Conservation (phyloP, 2,797 vertebrate species). For the Morus bassanus region DNA sequence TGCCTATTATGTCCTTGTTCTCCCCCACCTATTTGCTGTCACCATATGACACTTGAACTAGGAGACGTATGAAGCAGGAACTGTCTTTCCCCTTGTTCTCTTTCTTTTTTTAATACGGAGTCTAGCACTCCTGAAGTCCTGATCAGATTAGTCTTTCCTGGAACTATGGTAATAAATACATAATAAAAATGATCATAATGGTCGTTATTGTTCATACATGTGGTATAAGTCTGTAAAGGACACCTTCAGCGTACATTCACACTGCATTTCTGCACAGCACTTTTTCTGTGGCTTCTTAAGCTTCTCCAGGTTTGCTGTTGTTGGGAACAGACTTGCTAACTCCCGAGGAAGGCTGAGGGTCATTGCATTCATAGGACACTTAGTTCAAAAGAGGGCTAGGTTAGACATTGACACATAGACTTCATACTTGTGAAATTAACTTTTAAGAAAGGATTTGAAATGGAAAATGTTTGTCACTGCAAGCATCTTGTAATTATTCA, state of each 20-base stretch:
- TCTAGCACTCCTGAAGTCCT: neutral
- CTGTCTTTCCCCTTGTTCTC: neutral
- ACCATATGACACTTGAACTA: neutral
- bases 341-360: neutral
- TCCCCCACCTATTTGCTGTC: neutral
- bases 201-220: neutral
- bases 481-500: slow-evolving; percentile 20
- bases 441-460: slow-evolving; percentile 7
- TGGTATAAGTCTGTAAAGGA: rapidly evolving
- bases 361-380: neutral
- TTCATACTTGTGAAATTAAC: slow-evolving; percentile 9
- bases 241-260: neutral
- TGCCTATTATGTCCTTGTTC: neutral
- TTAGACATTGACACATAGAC: neutral
- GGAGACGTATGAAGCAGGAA: neutral
- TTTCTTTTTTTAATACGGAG: neutral
- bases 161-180: neutral
- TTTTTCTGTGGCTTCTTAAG: neutral
- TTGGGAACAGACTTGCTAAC: neutral
- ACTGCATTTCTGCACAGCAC: rapidly evolving
- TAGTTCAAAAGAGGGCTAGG: neutral
- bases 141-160: neutral
- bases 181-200: too few species aligned
- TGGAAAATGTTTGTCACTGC: slow-evolving; percentile 20
- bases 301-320: neutral